phyloP scores from a whole-genome alignment of 2,113 vertebrate species.

The Paratilapia polleni region DNA sequence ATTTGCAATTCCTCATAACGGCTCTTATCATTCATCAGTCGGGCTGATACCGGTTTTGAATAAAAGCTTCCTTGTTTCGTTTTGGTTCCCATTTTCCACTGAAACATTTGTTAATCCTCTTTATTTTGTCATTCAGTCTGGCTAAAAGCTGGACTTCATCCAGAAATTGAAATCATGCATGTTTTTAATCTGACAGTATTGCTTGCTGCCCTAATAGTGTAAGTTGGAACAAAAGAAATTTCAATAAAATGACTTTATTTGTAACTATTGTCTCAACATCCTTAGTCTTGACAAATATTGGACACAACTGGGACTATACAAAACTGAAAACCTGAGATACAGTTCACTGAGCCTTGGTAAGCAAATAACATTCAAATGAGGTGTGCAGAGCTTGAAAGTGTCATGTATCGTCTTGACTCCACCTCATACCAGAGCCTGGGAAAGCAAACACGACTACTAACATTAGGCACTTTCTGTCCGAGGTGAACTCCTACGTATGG shows the following conservation, averaged over 20 bases:
- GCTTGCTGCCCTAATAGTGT: not conserved
- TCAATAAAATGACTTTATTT: not conserved
- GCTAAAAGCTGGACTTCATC: not conserved
- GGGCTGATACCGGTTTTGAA: not conserved
- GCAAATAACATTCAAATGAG: not conserved
- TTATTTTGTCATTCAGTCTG: not conserved
- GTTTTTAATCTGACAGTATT: not conserved
- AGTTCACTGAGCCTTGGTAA: not conserved
- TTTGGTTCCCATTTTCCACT: not conserved
- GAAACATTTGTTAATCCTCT: not conserved
- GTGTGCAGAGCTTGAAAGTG: not conserved
- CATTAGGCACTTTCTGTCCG: not conserved
- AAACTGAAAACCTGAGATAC: not conserved
- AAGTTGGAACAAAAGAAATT: not conserved
- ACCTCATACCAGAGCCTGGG: not conserved
- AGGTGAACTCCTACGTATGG: not conserved
- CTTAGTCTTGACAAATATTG: not conserved
- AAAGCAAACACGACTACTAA: not conserved
- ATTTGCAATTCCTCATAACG: no score
- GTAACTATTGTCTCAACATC: not conserved
- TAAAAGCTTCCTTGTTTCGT: not conserved
- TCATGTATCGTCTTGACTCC: not conserved
- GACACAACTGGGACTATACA: not conserved
- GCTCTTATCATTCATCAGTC: not conserved
- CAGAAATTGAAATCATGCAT: not conserved